Evolutionary conservation across 2,888 invertebrate species (phyloP).

Genomic region (Tetanocera ferruginea): DNA sequence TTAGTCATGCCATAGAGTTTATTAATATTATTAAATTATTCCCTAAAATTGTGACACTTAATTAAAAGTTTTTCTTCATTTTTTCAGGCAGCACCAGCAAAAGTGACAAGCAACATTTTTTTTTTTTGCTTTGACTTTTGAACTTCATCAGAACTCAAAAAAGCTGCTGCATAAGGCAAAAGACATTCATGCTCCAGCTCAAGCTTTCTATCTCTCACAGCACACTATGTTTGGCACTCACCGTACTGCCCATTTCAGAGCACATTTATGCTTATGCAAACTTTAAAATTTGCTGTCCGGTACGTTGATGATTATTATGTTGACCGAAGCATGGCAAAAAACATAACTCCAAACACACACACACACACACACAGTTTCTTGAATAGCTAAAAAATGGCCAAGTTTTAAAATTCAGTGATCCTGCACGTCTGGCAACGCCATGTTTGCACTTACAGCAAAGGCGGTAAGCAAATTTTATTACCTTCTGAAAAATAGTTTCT

Average conservation of each 20-base stretch:
- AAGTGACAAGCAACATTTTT: background rate
- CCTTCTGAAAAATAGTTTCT: constrained; percentile 29
- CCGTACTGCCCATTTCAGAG: background rate
- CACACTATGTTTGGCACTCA: background rate
- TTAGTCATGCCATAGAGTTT: no score
- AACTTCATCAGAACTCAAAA: background rate
- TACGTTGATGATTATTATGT: constrained; percentile 27
- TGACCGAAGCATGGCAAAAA: constrained; percentile 3
- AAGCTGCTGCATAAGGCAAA: no score
- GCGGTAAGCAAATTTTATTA: constrained; percentile 20
- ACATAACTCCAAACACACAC: background rate
- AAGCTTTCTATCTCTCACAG: no score
- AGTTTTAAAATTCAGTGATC: background rate
- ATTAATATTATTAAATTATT: background rate
- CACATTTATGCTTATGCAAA: background rate
- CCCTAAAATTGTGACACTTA: constrained; percentile 6
- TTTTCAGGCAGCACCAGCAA: background rate
- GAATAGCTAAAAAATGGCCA: background rate
- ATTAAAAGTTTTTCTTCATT: background rate
- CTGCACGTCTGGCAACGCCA: constrained; percentile 19
- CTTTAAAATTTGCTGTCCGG: background rate
- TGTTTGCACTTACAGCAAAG: constrained; percentile 14
- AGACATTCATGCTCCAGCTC: no score
- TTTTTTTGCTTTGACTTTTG: background rate
- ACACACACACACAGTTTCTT: no score